A percentile compares a stretch with the other conserved stretches of the same genome.
These are phyloP conservation scores for Chironomus riparius DNA, from an alignment of 2,888 invertebrate genomes.

Conservation along the genomic window DNA sequence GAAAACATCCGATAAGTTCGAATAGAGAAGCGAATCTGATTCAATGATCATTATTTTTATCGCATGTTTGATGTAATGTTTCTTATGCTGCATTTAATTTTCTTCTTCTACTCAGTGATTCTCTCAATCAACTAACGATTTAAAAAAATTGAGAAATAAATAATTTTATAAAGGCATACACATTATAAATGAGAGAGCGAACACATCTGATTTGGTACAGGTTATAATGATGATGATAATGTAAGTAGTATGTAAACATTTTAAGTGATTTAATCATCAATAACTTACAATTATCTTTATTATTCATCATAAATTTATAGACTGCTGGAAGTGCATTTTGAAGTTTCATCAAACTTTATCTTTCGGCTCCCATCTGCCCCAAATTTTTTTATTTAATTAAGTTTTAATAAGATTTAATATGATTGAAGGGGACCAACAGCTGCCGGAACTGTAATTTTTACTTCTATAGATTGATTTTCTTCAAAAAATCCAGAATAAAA, in stretches of 20 bases:
- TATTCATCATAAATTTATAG: background rate
- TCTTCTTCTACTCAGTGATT: background rate
- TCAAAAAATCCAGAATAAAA: too few species aligned
- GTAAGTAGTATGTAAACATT: background rate
- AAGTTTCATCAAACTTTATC: too few species aligned
- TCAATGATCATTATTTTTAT: conserved; percentile 22
- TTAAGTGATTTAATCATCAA: background rate
- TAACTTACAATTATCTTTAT: background rate
- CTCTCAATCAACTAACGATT: background rate
- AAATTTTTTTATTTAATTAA: too few species aligned
- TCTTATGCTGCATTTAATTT: conserved; percentile 6
- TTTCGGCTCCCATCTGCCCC: too few species aligned
- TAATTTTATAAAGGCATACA: too few species aligned
- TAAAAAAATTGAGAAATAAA: background rate
- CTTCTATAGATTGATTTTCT: too few species aligned
- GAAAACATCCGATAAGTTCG: conserved; percentile 14
- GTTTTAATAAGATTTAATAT: too few species aligned
- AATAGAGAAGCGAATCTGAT: conserved; percentile 12
- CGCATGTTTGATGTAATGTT: background rate
- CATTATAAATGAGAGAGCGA: background rate
- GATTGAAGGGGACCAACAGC: too few species aligned
- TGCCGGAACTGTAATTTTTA: too few species aligned
- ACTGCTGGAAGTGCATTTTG: too few species aligned
- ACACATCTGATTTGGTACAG: background rate
- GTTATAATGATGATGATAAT: background rate